A percentile compares a stretch with the other conserved stretches of the same genome.
phyloP scores from a whole-genome alignment of 1,140 invertebrate species.

The Eupristina koningsbergeri region DNA sequence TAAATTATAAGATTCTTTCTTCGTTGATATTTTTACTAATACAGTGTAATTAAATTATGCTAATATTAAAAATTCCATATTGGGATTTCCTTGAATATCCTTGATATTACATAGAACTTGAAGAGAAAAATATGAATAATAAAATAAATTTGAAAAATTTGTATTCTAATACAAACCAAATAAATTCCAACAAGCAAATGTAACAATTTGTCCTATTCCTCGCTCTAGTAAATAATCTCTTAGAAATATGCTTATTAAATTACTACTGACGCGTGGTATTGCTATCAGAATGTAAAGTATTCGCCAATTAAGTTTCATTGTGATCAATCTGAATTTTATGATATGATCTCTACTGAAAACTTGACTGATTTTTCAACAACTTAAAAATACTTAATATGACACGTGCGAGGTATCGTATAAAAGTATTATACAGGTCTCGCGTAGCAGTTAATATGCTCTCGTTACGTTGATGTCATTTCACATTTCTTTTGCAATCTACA shows the following conservation, averaged over 20 bases:
- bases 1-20: too few relatives aligned
- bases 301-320: background rate
- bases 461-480: background rate
- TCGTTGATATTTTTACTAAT: too few relatives aligned
- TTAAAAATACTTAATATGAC: background rate
- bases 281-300: background rate
- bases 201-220: slow-evolving; percentile 31
- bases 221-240: slow-evolving; percentile 47
- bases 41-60: too few relatives aligned
- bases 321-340: background rate
- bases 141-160: background rate
- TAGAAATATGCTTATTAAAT: slow-evolving; percentile 29
- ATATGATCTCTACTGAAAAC: background rate
- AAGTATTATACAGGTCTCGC: background rate
- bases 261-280: background rate
- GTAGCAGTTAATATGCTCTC: background rate
- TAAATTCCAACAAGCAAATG: slow-evolving; percentile 43
- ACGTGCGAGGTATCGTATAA: background rate
- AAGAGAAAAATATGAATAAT: too few relatives aligned
- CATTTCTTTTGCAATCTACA: background rate
- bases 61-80: too few relatives aligned
- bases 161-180: background rate
- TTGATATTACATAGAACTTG: too few relatives aligned
- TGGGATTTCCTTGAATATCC: too few relatives aligned
- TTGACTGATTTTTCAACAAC: background rate